phyloP scores from a whole-genome alignment of 2,888 invertebrate genomes.

The Neoascia interrupta region DNA sequence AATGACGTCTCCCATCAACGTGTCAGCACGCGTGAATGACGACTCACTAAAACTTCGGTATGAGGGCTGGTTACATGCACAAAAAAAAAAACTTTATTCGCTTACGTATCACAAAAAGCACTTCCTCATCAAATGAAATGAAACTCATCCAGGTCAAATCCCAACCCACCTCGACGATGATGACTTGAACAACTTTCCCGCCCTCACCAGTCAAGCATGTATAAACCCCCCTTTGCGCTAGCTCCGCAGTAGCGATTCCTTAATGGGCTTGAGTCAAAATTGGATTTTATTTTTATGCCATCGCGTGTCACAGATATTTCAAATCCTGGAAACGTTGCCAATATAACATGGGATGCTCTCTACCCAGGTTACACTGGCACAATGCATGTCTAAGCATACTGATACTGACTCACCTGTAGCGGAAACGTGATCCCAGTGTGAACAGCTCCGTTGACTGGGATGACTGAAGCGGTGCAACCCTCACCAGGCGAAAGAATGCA shows the following conservation, averaged over 20 bases:
- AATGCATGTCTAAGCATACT: not conserved
- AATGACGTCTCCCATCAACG: constrained; percentile 15
- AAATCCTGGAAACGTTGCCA: constrained; percentile 21
- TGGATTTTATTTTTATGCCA: constrained; percentile 41
- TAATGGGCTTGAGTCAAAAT: constrained; percentile 30
- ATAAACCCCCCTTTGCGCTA: no score
- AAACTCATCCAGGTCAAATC: constrained; percentile 35
- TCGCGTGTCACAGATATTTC: constrained; percentile 35
- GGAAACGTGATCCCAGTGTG: constrained; percentile 88
- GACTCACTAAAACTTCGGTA: constrained; percentile 1
- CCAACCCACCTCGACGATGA: constrained; percentile 9
- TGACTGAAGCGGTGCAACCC: constrained; percentile 85
- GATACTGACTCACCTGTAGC: constrained; percentile 84
- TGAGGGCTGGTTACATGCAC: not conserved
- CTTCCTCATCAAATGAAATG: constrained; percentile 31
- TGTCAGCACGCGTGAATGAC: constrained; percentile 22
- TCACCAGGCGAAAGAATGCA: constrained; percentile 93
- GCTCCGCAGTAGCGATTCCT: not conserved
- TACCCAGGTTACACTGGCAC: no score
- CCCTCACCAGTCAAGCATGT: no score
- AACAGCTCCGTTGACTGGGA: constrained; percentile 85
- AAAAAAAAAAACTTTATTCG: constrained; percentile 9
- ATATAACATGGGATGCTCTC: constrained; percentile 7
- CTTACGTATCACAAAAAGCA: constrained; percentile 6
- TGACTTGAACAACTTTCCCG: constrained; percentile 8